A percentile compares a stretch with the other conserved stretches of the same genome.
Evolutionary conservation across 2,888 invertebrate species (phyloP).

Genomic region (Stramonita haemastoma): DNA sequence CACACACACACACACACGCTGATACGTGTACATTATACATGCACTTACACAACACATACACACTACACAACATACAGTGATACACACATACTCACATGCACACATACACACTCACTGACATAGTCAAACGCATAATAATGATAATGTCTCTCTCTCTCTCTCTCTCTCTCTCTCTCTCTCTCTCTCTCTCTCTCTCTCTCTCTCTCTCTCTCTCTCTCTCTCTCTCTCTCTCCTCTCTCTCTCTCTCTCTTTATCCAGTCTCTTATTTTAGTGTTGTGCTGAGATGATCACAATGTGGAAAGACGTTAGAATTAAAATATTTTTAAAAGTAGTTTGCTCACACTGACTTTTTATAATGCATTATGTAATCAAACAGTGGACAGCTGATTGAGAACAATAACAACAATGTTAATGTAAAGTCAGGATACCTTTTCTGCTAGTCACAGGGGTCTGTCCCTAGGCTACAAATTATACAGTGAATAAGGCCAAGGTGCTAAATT

Average conservation of each 20-base stretch:
- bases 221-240: background rate
- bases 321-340: too few species aligned
- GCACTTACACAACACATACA: background rate
- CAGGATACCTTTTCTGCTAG: too few species aligned
- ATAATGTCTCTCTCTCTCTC: background rate
- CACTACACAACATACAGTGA: background rate
- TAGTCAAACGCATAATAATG: too few species aligned
- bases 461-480: too few species aligned
- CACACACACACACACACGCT: background rate
- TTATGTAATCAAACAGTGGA: too few species aligned
- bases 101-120: background rate
- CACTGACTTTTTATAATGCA: too few species aligned
- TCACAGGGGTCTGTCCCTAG: too few species aligned
- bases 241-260: background rate
- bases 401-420: too few species aligned
- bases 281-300: too few species aligned
- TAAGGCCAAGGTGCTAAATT: too few species aligned
- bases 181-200: background rate
- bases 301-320: too few species aligned
- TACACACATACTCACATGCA: background rate
- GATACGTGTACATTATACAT: background rate
- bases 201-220: background rate
- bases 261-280: background rate
- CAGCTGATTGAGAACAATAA: too few species aligned
- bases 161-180: background rate